A percentile compares a stretch with the other conserved stretches of the same genome.
phyloP scores from a whole-genome alignment of 2,888 invertebrate genomes.

The Mythimna ferrago region DNA sequence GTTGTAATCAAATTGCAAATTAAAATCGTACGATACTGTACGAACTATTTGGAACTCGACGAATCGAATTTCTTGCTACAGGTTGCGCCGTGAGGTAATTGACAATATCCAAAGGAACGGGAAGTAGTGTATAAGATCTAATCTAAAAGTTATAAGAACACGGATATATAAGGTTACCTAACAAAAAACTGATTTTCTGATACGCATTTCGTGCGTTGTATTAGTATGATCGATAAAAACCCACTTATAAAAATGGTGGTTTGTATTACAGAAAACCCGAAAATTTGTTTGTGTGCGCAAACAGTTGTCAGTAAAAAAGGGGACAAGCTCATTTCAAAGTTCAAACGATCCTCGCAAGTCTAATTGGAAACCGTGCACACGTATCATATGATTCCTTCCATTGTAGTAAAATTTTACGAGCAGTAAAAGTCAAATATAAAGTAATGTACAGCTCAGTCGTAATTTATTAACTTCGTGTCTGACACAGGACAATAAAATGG shows the following conservation, averaged over 20 bases:
- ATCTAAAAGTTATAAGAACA: conserved; percentile 48
- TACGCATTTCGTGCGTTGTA: neutral
- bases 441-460: conserved; percentile 51
- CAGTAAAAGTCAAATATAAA: conserved; percentile 58
- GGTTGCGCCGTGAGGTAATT: conserved; percentile 40
- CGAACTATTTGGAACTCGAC: conserved; percentile 25
- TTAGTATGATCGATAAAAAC: conserved; percentile 11
- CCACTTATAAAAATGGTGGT: neutral
- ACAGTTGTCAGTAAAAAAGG: conserved; percentile 5
- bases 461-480: conserved; percentile 60
- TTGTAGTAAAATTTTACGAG: conserved; percentile 63
- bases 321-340: conserved; percentile 16
- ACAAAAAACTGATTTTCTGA: conserved; percentile 25
- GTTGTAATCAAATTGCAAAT: conserved; percentile 46
- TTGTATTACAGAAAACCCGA: conserved; percentile 21
- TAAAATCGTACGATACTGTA: conserved; percentile 27
- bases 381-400: conserved; percentile 42
- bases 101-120: conserved; percentile 41
- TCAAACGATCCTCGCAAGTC: conserved; percentile 27
- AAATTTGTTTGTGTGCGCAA: neutral
- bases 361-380: conserved; percentile 32
- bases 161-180: conserved; percentile 8
- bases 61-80: conserved; percentile 37
- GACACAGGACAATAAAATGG: conserved; percentile 59
- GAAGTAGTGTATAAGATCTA: conserved; percentile 37